Percentiles rank a stretch among this genome's conserved stretches.
These are phyloP conservation scores for Phasia obesa DNA, from an alignment of 2,888 invertebrate genomes.

Conservation along the genomic window DNA sequence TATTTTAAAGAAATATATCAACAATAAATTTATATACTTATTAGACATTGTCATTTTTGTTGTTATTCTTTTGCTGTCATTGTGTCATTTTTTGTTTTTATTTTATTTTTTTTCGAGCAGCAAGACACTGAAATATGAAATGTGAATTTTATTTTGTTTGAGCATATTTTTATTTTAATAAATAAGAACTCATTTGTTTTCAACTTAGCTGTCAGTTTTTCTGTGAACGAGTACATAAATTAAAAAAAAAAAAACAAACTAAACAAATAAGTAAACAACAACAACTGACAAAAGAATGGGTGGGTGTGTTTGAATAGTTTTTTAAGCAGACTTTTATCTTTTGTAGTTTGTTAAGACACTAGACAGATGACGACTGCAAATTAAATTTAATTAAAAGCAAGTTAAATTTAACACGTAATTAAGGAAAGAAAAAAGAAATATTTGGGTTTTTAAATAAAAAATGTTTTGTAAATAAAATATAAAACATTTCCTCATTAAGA, in stretches of 20 bases:
- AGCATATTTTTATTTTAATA: slow-evolving; percentile 18
- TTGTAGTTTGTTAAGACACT: neutral
- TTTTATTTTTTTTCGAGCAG: slow-evolving; percentile 9
- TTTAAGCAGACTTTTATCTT: slow-evolving; percentile 3
- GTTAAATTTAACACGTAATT: neutral
- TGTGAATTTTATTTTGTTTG: neutral
- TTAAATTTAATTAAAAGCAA: slow-evolving; percentile 25
- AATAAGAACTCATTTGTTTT: slow-evolving; percentile 38
- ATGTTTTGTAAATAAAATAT: too few relatives aligned
- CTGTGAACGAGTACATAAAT: neutral
- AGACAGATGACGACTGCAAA: slow-evolving; percentile 9
- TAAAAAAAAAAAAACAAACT: slow-evolving; percentile 13
- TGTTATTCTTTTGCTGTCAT: slow-evolving; percentile 6
- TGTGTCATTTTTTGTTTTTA: slow-evolving; percentile 22
- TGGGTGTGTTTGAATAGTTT: slow-evolving; percentile 27
- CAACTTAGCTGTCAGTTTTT: slow-evolving; percentile 26
- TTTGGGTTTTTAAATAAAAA: too few relatives aligned
- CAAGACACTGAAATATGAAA: slow-evolving; percentile 8
- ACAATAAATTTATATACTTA: slow-evolving; percentile 26
- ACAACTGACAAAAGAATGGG: slow-evolving; percentile 2
- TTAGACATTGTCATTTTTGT: slow-evolving; percentile 36
- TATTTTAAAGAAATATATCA: slow-evolving; percentile 10
- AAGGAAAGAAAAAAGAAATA: neutral
- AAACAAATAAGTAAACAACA: neutral
- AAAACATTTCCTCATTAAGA: too few relatives aligned